Evolutionary conservation across 2,797 vertebrate genomes (phyloP), one percentile per base, ranked within the genome.

Genomic region (Acanthopagrus latus): DNA sequence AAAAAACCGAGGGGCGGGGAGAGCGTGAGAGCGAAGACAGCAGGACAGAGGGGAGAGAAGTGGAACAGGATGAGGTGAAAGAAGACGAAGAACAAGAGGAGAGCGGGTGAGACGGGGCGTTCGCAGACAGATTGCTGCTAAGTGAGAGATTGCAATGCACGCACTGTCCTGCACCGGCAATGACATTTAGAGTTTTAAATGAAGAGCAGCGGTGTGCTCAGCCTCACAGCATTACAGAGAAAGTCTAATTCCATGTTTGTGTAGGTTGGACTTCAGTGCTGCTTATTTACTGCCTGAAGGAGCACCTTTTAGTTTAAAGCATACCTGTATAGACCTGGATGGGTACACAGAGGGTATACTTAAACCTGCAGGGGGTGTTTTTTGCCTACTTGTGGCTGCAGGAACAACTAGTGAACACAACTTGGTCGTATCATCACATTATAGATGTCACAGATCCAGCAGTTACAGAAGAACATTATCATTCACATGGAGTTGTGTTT

Each of bases 181-280:
- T 77, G 85, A 85, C 80, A 84, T 90, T 87, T 84, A 60, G 68
- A 82, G 69, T 76, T 82, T 76, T 74, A 82, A 84, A 85, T 74
- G 76, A 79, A 64, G 75, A 85, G 81, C 87, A 84, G 81, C 18
- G 11, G 48, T 41, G 67, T 74, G 74, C 72, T 71, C 52, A 55
- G 51, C 77, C 62, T 73, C 73, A 64, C 66, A 23, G 81, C 67
- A 69, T 81, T 64, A 67, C 72, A 52, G 75, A 52, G 74, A 60
- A 67, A 78, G 72, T 58, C 62, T 65, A 44, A 70, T 54, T 74
- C 43, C 33, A 71, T 65, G 56, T 83, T 52, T 76, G 79, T 47
- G 27, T 44, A 52, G 9, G 25, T 25, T 59, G 29, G 64, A 25
- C 18, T 48, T 58, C 38, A 27, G n/a, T 66, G 29, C 13, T 69